Conservation (phyloP, 1,140 invertebrate genomes). For the Campodea augens region DNA sequence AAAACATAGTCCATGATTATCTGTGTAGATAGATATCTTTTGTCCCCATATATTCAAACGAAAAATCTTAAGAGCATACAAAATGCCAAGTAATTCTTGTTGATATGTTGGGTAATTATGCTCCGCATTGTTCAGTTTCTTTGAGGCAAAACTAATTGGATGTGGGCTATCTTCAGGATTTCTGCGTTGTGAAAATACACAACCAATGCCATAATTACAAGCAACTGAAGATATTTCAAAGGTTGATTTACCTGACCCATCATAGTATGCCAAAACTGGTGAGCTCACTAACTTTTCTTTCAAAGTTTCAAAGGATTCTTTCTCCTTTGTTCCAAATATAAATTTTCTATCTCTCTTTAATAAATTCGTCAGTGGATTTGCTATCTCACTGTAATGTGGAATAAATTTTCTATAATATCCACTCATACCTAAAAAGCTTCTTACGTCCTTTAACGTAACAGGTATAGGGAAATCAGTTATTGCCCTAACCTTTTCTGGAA, state of each 20-base stretch:
- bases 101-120: neutral
- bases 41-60: neutral
- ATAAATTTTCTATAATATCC: conserved; percentile 11
- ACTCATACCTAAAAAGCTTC: conserved; percentile 7
- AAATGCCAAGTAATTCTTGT: neutral
- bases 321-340: conserved; percentile 3
- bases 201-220: neutral
- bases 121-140: neutral
- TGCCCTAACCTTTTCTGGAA: conserved; percentile 5
- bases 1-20: too few species aligned
- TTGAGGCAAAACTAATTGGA: neutral
- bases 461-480: conserved; percentile 1
- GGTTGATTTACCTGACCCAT: neutral
- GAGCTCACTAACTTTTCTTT: neutral
- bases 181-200: neutral
- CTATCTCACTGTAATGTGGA: conserved; percentile 4
- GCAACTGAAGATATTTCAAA: neutral
- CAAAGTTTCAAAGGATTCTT: conserved; percentile 6
- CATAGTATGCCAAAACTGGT: neutral
- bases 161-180: neutral
- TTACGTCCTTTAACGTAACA: neutral
- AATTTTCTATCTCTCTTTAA: conserved; percentile 6
- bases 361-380: conserved; percentile 6
- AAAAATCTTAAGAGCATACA: neutral
- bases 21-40: too few species aligned